Conservation (phyloP, 2,113 vertebrate species). For the Phoenicopterus ruber region DNA sequence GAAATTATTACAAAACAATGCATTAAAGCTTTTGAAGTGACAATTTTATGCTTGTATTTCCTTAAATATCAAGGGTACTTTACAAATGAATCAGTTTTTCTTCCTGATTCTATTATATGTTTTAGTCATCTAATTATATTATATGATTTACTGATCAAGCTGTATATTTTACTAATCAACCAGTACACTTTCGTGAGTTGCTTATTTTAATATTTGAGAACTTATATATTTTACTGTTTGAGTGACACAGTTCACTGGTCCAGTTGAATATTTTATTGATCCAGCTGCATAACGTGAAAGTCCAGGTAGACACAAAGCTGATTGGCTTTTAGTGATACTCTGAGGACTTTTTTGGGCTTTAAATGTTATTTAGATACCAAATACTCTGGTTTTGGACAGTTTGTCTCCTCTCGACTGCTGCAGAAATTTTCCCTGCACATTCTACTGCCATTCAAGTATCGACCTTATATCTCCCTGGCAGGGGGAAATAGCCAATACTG, state of each 20-base stretch:
- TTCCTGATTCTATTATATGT: not conserved
- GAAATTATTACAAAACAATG: not conserved
- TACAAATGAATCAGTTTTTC: not conserved
- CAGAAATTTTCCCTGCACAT: not conserved
- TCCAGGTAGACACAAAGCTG: not conserved
- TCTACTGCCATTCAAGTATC: not conserved
- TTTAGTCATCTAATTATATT: not conserved
- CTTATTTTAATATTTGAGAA: conserved; percentile 19
- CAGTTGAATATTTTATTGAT: not conserved
- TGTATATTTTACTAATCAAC: conserved; percentile 54
- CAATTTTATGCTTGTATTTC: not conserved
- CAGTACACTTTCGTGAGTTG: not conserved
- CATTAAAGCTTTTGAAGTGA: not conserved
- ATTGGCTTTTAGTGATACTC: not conserved
- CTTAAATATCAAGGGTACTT: conserved; percentile 20
- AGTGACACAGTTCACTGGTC: not conserved
- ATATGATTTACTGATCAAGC: conserved; percentile 17
- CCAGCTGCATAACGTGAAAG: not conserved
- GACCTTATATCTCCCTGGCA: not conserved
- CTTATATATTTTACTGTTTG: not conserved
- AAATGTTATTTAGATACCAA: not conserved
- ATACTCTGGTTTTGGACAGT: not conserved
- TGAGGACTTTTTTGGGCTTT: not conserved
- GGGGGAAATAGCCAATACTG: not conserved
- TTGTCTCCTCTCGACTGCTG: not conserved